Percentiles rank a stretch among this genome's conserved stretches.
phyloP scores from a whole-genome alignment of 92 coral and sea anemone species.

The Actinostola sp. region DNA sequence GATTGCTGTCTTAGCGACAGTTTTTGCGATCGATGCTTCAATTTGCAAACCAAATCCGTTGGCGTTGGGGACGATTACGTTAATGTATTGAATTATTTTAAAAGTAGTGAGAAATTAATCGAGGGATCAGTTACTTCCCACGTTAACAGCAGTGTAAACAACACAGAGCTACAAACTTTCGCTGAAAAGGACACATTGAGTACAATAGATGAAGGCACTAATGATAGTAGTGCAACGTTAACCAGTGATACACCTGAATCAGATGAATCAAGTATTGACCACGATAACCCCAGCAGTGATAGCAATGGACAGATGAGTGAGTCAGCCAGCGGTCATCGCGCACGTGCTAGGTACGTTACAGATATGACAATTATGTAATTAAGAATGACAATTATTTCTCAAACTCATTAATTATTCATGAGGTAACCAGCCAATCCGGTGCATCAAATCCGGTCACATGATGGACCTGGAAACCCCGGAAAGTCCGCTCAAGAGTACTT shows the following conservation, averaged over 20 bases:
- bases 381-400: background rate
- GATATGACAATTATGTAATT: background rate
- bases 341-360: conserved; percentile 74
- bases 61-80: conserved; percentile 85
- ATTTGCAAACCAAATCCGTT: conserved; percentile 74
- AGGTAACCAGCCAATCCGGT: no score
- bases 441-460: no score
- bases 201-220: conserved; percentile 9
- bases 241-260: conserved; percentile 65
- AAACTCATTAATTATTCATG: no score
- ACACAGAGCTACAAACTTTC: conserved; percentile 30
- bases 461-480: no score
- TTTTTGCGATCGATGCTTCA: conserved; percentile 88
- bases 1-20: conserved; percentile 92
- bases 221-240: conserved; percentile 14
- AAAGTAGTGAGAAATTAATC: conserved; percentile 46
- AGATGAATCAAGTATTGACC: conserved; percentile 75
- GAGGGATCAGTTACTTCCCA: conserved; percentile 28
- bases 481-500: no score
- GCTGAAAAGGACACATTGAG: conserved; percentile 32
- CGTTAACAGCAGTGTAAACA: conserved; percentile 29
- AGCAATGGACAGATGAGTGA: conserved; percentile 84
- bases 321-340: conserved; percentile 48
- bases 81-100: conserved; percentile 6
- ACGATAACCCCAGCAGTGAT: conserved; percentile 88